Conservation (phyloP, 2,797 vertebrate genomes). For the Ceryle rudis region DNA sequence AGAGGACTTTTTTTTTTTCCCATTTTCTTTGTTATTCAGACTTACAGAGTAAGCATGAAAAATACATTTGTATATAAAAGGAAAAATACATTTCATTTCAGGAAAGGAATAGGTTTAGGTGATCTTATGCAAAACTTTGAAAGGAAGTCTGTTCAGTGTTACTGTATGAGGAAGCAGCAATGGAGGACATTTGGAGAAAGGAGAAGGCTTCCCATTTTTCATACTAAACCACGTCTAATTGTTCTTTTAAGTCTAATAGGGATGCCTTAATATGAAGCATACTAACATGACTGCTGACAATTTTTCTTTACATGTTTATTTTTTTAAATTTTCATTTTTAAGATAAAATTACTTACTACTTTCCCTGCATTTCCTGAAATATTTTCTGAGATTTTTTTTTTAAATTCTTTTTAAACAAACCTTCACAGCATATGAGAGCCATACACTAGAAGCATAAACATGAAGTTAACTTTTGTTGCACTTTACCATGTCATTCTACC, state of each 20-base stretch:
- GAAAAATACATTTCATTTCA: background rate
- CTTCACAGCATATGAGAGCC: background rate
- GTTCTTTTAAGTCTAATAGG: background rate
- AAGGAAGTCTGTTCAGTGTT: background rate
- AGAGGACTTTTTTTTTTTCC: background rate
- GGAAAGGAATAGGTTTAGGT: background rate
- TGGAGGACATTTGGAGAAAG: background rate
- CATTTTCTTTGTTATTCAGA: background rate
- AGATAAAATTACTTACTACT: background rate
- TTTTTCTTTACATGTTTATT: background rate
- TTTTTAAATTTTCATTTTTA: background rate
- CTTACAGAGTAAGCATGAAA: background rate
- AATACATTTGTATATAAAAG: background rate
- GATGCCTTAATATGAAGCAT: background rate
- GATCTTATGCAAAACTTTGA: background rate
- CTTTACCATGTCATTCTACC: background rate
- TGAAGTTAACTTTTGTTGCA: background rate
- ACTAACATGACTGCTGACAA: background rate
- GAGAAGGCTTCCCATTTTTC: background rate
- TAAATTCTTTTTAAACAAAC: background rate
- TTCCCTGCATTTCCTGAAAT: background rate
- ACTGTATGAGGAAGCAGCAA: background rate
- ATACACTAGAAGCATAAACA: background rate
- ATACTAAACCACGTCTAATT: background rate
- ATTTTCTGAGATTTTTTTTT: background rate